These are phyloP conservation scores for Malurus alboscapulatus DNA, from an alignment of 2,113 vertebrate genomes.

Conservation along the genomic window DNA sequence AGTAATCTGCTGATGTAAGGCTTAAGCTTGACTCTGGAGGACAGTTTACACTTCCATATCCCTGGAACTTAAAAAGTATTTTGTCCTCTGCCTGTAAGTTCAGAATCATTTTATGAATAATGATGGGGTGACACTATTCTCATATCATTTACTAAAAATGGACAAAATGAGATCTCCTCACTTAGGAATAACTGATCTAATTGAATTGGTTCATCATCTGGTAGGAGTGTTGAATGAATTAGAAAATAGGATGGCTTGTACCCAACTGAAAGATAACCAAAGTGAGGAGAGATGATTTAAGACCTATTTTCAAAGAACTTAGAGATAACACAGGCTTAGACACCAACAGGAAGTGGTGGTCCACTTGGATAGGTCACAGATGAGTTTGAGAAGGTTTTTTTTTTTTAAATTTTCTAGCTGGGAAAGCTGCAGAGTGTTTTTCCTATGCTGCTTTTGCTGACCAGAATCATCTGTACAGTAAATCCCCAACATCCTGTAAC, in stretches of 20 bases:
- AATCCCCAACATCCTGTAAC: not conserved
- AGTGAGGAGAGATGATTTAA: not conserved
- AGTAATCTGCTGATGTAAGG: not conserved
- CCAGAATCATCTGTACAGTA: not conserved
- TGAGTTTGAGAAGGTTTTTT: not conserved
- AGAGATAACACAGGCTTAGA: not conserved
- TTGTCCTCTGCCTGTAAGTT: not conserved
- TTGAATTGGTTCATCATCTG: not conserved
- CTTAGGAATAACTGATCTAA: not conserved
- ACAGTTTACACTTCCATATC: not conserved
- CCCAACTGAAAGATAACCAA: not conserved
- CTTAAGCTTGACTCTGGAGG: not conserved
- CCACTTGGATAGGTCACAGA: not conserved
- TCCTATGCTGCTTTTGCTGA: not conserved
- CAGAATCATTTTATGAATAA: not conserved
- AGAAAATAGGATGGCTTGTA: not conserved
- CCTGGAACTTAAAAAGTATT: not conserved
- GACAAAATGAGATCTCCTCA: not conserved
- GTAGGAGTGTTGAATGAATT: not conserved
- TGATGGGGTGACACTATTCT: not conserved
- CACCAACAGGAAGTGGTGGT: not conserved
- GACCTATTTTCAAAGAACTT: not conserved
- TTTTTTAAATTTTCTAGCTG: not conserved
- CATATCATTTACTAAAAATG: not conserved
- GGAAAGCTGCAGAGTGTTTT: not conserved